Conservation (phyloP, 2,888 invertebrate species). For the Tetrapedia diversipes region DNA sequence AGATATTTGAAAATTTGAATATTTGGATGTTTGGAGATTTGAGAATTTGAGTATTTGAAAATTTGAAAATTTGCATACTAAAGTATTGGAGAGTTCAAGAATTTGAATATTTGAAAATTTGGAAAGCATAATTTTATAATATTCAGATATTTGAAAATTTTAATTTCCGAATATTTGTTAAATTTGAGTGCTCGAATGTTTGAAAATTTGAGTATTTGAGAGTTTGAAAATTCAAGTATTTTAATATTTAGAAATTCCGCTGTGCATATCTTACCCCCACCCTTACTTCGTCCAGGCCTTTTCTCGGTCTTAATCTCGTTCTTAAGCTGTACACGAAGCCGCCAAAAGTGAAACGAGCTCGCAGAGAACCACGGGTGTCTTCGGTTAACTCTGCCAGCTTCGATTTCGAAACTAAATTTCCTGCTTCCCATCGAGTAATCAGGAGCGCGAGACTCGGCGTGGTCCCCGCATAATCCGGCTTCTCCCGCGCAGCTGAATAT, state of each 20-base stretch:
- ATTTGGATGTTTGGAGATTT: too few species aligned
- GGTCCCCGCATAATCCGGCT: slow-evolving; percentile 51
- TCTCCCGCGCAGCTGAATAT: slow-evolving; percentile 58
- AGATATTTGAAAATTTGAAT: too few species aligned
- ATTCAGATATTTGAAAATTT: background rate
- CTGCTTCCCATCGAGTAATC: slow-evolving; percentile 58
- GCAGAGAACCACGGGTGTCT: background rate
- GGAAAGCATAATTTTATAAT: too few species aligned
- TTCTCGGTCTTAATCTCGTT: too few species aligned
- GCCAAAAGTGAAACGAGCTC: background rate
- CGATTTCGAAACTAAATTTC: slow-evolving; percentile 56
- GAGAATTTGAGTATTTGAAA: too few species aligned
- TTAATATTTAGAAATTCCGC: too few species aligned
- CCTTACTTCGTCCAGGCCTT: too few species aligned
- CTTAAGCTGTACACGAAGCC: too few species aligned
- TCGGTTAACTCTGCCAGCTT: background rate
- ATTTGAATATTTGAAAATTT: background rate
- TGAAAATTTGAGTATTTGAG: background rate
- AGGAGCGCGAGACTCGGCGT: slow-evolving; percentile 52
- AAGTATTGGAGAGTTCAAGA: too few species aligned
- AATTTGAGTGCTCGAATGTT: background rate
- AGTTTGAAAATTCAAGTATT: background rate
- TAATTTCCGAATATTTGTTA: too few species aligned
- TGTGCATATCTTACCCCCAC: too few species aligned
- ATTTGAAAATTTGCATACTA: too few species aligned